Evolutionary conservation across 2,888 invertebrate genomes (phyloP).

Genomic region (Drosophila anomelani): DNA sequence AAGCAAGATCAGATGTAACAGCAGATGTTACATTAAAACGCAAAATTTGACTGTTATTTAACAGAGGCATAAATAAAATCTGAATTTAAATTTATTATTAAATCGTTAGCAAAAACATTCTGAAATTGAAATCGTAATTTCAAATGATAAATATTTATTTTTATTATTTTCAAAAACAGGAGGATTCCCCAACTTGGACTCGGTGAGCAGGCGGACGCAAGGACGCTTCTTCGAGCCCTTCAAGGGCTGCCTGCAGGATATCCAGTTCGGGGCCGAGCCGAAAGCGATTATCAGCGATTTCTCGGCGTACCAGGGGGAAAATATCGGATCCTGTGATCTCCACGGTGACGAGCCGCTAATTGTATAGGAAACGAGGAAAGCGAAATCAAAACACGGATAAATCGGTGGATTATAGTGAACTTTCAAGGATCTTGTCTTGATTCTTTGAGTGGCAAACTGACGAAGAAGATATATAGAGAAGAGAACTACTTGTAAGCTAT

Average conservation of each 20-base stretch:
- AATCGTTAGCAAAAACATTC: not conserved
- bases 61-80: not conserved
- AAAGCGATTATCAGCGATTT: constrained; percentile 85
- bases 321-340: constrained; percentile 86
- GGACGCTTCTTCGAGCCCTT: constrained; percentile 86
- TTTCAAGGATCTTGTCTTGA: constrained; percentile 40
- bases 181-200: constrained; percentile 86
- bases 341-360: constrained; percentile 84
- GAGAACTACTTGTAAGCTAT: constrained; percentile 54
- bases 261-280: constrained; percentile 85
- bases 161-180: constrained; percentile 82
- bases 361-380: constrained; percentile 72
- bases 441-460: constrained; percentile 12
- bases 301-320: constrained; percentile 86
- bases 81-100: not conserved
- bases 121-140: not conserved
- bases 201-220: constrained; percentile 84
- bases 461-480: constrained; percentile 46
- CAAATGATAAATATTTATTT: not conserved
- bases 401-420: constrained; percentile 55
- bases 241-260: constrained; percentile 87
- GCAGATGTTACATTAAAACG: not conserved
- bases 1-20: not conserved
- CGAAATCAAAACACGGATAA: constrained; percentile 56
- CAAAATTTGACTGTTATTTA: not conserved